A percentile compares a stretch with the other conserved stretches of the same genome.
phyloP scores from a whole-genome alignment of 2,113 vertebrate species.

The Zootoca vivipara region DNA sequence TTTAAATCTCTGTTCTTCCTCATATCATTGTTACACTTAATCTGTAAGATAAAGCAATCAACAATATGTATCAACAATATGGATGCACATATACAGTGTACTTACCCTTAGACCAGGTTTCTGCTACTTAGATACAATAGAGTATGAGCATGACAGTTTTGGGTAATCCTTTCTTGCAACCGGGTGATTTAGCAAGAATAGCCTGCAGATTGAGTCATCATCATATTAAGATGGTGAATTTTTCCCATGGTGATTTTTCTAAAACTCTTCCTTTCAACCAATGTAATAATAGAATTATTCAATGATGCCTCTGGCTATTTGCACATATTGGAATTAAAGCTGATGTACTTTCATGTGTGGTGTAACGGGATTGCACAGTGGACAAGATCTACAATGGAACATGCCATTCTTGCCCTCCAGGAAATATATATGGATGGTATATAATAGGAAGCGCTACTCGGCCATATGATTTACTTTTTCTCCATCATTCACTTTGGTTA shows the following conservation, averaged over 20 bases:
- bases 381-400: background rate
- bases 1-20: background rate
- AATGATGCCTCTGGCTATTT: background rate
- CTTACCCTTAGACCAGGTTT: background rate
- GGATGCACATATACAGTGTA: background rate
- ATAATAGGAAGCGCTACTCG: no score
- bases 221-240: background rate
- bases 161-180: background rate
- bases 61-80: background rate
- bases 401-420: background rate
- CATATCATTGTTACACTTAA: background rate
- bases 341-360: background rate
- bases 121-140: background rate
- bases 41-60: background rate
- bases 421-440: background rate
- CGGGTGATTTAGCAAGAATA: background rate
- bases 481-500: background rate
- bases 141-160: background rate
- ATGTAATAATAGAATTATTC: background rate
- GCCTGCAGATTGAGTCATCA: rapidly evolving
- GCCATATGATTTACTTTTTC: background rate
- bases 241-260: background rate
- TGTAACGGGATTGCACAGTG: background rate
- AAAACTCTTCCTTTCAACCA: background rate
- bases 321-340: background rate